Conservation (phyloP, 2,888 invertebrate species). For the Argyresthia goedartella region DNA sequence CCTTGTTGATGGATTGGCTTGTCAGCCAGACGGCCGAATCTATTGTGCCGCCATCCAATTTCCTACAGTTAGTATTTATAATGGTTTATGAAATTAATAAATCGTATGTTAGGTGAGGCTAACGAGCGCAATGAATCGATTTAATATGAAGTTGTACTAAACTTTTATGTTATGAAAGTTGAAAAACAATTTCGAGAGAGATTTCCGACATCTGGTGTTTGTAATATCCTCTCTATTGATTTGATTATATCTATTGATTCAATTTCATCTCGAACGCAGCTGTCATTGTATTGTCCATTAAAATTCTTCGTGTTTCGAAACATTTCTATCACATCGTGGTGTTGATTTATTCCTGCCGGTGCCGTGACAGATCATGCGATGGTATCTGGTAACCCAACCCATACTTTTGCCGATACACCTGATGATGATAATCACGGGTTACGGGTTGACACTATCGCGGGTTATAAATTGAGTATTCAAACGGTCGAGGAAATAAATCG, state of each 20-base stretch:
- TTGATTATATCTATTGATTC: too few species aligned
- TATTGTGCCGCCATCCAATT: constrained; percentile 38
- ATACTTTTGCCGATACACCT: constrained; percentile 7
- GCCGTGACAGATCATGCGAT: constrained; percentile 24
- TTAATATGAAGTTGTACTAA: background rate
- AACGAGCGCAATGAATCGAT: constrained; percentile 20
- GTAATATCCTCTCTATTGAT: too few species aligned
- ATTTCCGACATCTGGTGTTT: too few species aligned
- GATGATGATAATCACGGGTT: constrained; percentile 37
- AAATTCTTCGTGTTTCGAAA: constrained; percentile 1
- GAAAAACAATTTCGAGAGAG: too few species aligned
- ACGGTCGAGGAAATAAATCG: constrained; percentile 3
- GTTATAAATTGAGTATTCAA: constrained; percentile 47
- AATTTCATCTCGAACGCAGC: too few species aligned
- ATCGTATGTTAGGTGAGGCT: constrained; percentile 30
- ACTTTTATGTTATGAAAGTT: background rate
- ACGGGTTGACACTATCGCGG: constrained; percentile 43
- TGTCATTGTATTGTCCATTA: background rate
- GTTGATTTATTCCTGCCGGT: constrained; percentile 19
- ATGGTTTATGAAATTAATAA: constrained; percentile 27
- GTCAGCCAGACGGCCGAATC: constrained; percentile 23
- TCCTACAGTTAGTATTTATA: constrained; percentile 42
- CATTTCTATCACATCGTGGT: constrained; percentile 6
- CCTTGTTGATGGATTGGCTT: constrained; percentile 39
- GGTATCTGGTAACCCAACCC: constrained; percentile 18